Evolutionary conservation across 2,888 invertebrate species (phyloP).

Genomic region (Apodemia zela): DNA sequence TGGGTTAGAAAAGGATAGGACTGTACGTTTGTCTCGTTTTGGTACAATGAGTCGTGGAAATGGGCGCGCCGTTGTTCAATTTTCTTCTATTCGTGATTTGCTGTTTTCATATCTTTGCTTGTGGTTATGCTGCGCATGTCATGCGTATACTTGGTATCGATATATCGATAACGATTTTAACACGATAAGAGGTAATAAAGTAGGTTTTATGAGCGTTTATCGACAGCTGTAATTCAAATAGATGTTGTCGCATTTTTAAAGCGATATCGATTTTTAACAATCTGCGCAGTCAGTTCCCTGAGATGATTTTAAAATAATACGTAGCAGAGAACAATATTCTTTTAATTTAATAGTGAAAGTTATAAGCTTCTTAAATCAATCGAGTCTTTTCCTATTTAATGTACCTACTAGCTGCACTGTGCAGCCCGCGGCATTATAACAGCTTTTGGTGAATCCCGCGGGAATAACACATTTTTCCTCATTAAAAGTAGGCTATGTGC

Average conservation of each 20-base stretch:
- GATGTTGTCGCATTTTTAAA: slow-evolving; percentile 37
- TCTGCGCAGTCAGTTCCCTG: too few species aligned
- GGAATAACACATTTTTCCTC: too few species aligned
- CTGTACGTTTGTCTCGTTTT: slow-evolving; percentile 47
- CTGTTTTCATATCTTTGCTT: slow-evolving; percentile 37
- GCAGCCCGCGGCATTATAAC: too few species aligned
- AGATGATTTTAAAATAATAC: too few species aligned
- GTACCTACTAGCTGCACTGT: too few species aligned
- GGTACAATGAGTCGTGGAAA: slow-evolving; percentile 58
- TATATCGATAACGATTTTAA: slow-evolving; percentile 25
- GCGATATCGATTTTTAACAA: slow-evolving; percentile 38
- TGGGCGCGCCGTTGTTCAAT: slow-evolving; percentile 56
- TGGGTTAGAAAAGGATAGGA: slow-evolving; percentile 52
- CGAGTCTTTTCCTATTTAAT: too few species aligned
- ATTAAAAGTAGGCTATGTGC: too few species aligned
- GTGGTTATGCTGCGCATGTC: slow-evolving; percentile 54
- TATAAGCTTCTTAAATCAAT: too few species aligned
- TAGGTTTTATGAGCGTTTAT: slow-evolving; percentile 30
- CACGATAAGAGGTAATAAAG: slow-evolving; percentile 18
- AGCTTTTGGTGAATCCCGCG: too few species aligned
- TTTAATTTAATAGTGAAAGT: too few species aligned
- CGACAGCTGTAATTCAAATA: slow-evolving; percentile 31
- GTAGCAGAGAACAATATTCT: too few species aligned
- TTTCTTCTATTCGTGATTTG: slow-evolving; percentile 63
- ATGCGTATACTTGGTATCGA: slow-evolving; percentile 21